These are phyloP conservation scores for Zeus faber DNA, from an alignment of 2,113 vertebrate genomes.

Conservation along the genomic window DNA sequence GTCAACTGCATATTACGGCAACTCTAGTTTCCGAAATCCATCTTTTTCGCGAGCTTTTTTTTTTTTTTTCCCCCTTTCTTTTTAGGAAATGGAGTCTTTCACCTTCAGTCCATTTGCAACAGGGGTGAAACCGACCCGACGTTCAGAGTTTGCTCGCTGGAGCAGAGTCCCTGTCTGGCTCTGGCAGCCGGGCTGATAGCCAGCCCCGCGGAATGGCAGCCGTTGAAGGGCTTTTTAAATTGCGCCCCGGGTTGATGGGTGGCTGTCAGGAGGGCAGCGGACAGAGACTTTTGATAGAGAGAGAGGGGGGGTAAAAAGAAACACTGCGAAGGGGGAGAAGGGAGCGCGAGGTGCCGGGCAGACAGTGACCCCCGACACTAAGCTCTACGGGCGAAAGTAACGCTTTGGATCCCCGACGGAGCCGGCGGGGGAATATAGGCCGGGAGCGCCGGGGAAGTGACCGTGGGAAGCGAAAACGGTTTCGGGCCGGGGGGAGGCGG, in stretches of 20 bases:
- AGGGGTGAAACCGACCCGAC: slow-evolving; percentile 21
- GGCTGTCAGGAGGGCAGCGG: slow-evolving; percentile 66
- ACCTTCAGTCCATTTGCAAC: slow-evolving; percentile 62
- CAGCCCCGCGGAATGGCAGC: slow-evolving; percentile 8
- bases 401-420: slow-evolving; percentile 3
- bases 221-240: slow-evolving; percentile 63
- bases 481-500: too few relatives aligned
- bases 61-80: too few relatives aligned
- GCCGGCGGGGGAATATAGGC: too few relatives aligned
- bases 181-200: slow-evolving; percentile 21
- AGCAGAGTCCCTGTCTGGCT: slow-evolving; percentile 1
- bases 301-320: background rate
- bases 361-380: slow-evolving; percentile 47
- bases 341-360: slow-evolving; percentile 7
- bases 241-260: slow-evolving; percentile 63
- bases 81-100: slow-evolving; percentile 59
- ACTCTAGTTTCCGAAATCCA: slow-evolving; percentile 17
- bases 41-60: slow-evolving; percentile 28
- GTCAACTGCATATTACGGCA: background rate
- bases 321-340: background rate
- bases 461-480: too few relatives aligned
- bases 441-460: too few relatives aligned
- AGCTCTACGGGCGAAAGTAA: slow-evolving; percentile 14
- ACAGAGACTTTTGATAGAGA: slow-evolving; percentile 35
- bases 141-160: background rate